Base-by-base conservation (phyloP, 2,888 invertebrate genomes). In the Tridacna gigas region DNA sequence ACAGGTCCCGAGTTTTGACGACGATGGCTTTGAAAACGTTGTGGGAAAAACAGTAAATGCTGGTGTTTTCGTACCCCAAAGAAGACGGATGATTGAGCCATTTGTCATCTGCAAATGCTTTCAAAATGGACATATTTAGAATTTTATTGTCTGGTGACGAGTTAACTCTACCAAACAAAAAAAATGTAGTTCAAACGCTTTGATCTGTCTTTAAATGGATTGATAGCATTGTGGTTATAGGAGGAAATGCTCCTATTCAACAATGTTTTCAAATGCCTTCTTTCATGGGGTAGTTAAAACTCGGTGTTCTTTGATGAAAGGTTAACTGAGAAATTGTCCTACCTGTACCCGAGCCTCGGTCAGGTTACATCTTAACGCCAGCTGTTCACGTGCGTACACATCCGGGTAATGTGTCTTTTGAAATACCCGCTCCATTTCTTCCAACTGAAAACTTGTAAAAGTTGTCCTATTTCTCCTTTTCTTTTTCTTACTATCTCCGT, bases 351-450 rank as follows among this genome's bases (percentile, higher is more conserved):
- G 86, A 15, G 94, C 95, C 83, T 95, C 95, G 0, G 94, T 94
- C 51, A 95, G 91, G 81, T 93, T 94, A 89, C 94, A 94, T 56
- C 94, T 85, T 1, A 94, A 88, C 0, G 95, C 95, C 37, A 95
- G 90, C 88, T 95, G 95, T 84, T 95, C 95, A 20, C 95, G 86
- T 7, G 94, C 94, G 80, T 94, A 94, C n/a, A 95, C 95, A 83
- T 95, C 95, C 45, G 95, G 95, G 84, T 95, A 95, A 84, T 95
- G 95, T 0, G 95, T 95, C 90, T 94, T 94, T 89, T 95, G 94
- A 85, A 95, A 95, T 3, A 95, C 93, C 45, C 94, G 79, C 86
- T 95, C 95, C 94, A 95, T 94, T 90, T 95, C 95, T 83, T 95
- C 94, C 74, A 95, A 88, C 83, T 95, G 95, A 85, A 93, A 94